phyloP scores from a whole-genome alignment of 2,888 invertebrate species.

The Sinodicranocentrus sp. region DNA sequence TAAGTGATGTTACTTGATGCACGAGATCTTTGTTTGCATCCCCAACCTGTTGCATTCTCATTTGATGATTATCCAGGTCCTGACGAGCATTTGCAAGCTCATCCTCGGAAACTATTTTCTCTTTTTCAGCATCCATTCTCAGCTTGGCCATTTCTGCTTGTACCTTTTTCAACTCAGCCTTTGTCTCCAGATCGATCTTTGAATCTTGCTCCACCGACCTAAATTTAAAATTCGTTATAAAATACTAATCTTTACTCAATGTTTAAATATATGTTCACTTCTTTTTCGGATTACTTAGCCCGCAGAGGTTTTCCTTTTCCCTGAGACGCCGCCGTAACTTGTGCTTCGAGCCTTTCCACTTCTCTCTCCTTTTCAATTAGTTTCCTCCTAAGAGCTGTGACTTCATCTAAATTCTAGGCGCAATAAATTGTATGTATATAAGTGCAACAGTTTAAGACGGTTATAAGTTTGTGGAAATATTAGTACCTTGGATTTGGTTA shows the following conservation, averaged over 20 bases:
- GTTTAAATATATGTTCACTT: too few relatives aligned
- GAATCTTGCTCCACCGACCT: constrained; percentile 71
- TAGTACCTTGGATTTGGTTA: constrained; percentile 76
- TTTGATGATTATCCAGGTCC: constrained; percentile 84
- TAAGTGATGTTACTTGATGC: constrained; percentile 72
- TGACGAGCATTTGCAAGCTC: constrained; percentile 84
- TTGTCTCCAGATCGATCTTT: constrained; percentile 72
- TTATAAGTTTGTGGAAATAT: not conserved
- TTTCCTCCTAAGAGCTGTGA: constrained; percentile 80
- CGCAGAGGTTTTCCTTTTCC: constrained; percentile 48
- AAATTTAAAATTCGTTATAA: not conserved
- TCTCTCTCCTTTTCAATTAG: constrained; percentile 88
- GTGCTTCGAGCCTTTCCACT: constrained; percentile 86
- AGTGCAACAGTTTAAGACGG: too few relatives aligned
- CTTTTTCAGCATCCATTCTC: constrained; percentile 70
- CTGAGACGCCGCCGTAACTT: constrained; percentile 79
- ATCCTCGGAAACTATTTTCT: constrained; percentile 83
- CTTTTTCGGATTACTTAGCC: constrained; percentile 83
- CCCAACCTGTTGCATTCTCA: constrained; percentile 69
- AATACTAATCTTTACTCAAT: not conserved
- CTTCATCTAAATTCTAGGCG: constrained; percentile 78
- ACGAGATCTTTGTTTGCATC: constrained; percentile 74
- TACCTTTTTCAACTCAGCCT: constrained; percentile 74
- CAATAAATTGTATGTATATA: not conserved
- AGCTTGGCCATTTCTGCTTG: constrained; percentile 74